Evolutionary conservation across 2,888 invertebrate genomes (phyloP).

Genomic region (Cryptus armator): DNA sequence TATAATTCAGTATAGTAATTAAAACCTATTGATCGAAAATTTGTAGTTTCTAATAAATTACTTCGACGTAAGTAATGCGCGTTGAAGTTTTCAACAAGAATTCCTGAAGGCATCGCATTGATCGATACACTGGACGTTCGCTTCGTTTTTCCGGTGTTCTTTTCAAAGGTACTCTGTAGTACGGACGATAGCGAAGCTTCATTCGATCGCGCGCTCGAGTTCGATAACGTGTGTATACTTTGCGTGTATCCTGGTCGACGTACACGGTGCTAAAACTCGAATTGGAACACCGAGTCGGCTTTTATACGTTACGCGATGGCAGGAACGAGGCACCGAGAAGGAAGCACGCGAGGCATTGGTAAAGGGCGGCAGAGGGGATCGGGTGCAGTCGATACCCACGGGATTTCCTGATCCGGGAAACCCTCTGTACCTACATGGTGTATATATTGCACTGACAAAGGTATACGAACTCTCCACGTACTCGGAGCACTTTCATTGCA

Average conservation of each 20-base stretch:
- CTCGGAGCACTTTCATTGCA: constrained; percentile 65
- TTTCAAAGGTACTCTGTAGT: background rate
- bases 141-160: constrained; percentile 3
- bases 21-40: background rate
- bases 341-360: constrained; percentile 1
- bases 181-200: background rate
- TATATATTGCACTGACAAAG: constrained; percentile 13
- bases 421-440: constrained; percentile 39
- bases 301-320: constrained; percentile 12
- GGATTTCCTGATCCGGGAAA: constrained; percentile 53
- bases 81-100: background rate
- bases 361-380: constrained; percentile 18
- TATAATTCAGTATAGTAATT: too few relatives aligned
- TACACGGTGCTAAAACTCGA: constrained; percentile 61
- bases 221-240: constrained; percentile 20
- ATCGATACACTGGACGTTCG: background rate
- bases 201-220: constrained; percentile 23
- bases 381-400: constrained; percentile 50
- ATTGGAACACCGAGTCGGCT: constrained; percentile 64
- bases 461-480: constrained; percentile 48
- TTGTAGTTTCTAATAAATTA: background rate
- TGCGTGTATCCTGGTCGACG: background rate
- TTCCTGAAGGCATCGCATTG: background rate
- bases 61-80: background rate
- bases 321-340: background rate